phyloP scores from a whole-genome alignment of 2,797 vertebrate genomes.

The Anguilla marmorata region DNA sequence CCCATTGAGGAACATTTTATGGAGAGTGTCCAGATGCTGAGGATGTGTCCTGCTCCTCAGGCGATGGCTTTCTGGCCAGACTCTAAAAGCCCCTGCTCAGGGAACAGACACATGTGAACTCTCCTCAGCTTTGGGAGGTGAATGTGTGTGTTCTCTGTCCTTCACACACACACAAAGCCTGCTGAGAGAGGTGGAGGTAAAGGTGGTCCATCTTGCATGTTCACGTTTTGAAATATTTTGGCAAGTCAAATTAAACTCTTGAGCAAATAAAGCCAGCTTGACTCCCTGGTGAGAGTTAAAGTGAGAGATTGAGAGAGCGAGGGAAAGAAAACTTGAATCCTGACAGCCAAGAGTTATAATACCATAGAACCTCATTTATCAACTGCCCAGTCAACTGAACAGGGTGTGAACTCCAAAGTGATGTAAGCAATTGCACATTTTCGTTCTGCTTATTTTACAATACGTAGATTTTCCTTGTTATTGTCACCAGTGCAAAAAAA shows the following conservation, averaged over 20 bases:
- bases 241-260: neutral
- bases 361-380: neutral
- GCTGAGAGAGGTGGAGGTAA: neutral
- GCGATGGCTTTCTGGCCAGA: neutral
- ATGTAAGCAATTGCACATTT: neutral
- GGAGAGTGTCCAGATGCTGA: neutral
- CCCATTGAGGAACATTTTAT: neutral
- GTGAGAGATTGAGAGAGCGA: slow-evolving; percentile 19
- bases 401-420: neutral
- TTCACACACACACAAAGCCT: neutral
- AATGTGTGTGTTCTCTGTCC: neutral
- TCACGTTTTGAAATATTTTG: neutral
- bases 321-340: slow-evolving; percentile 13
- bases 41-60: neutral
- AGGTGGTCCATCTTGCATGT: neutral
- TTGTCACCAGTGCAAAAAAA: neutral
- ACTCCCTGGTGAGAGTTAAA: neutral
- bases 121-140: neutral
- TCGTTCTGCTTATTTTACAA: neutral
- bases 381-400: neutral
- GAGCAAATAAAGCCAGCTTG: neutral
- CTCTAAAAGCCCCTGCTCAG: neutral
- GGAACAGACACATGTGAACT: neutral
- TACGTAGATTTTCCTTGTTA: neutral
- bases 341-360: neutral